phyloP scores from a whole-genome alignment of 2,113 vertebrate genomes.

The Ciconia stormi region DNA sequence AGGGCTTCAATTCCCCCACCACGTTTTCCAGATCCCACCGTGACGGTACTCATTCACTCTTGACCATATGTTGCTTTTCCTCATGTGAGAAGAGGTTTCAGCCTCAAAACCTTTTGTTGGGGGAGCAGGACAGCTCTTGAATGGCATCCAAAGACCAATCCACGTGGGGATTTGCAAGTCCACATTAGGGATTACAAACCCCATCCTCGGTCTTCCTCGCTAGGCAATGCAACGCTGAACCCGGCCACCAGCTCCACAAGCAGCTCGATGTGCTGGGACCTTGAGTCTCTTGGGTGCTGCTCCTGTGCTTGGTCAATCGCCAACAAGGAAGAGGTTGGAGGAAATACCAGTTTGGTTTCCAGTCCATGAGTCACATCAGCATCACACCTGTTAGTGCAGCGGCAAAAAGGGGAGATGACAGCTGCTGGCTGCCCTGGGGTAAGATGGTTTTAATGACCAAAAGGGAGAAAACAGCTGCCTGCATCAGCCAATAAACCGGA shows the following conservation, averaged over 20 bases:
- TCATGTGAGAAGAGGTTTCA: neutral
- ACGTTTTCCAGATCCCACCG: neutral
- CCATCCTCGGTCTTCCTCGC: too few species aligned
- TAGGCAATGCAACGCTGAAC: neutral
- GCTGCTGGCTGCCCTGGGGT: neutral
- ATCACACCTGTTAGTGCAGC: neutral
- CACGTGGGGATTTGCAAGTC: neutral
- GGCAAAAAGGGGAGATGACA: neutral
- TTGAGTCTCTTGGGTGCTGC: neutral
- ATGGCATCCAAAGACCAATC: neutral
- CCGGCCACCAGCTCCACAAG: neutral
- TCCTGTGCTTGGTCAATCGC: neutral
- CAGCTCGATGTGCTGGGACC: neutral
- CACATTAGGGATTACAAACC: neutral
- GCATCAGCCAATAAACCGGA: fast-evolving
- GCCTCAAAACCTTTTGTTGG: neutral
- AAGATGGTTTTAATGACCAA: neutral
- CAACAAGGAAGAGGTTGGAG: neutral
- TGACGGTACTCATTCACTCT: neutral
- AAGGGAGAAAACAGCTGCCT: neutral
- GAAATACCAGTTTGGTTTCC: neutral
- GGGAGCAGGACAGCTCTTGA: neutral
- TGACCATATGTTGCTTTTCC: fast-evolving
- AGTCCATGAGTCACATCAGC: neutral
- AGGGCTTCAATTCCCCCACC: neutral